Conservation (phyloP, 2,113 vertebrate genomes). For the Piprites chloris region DNA sequence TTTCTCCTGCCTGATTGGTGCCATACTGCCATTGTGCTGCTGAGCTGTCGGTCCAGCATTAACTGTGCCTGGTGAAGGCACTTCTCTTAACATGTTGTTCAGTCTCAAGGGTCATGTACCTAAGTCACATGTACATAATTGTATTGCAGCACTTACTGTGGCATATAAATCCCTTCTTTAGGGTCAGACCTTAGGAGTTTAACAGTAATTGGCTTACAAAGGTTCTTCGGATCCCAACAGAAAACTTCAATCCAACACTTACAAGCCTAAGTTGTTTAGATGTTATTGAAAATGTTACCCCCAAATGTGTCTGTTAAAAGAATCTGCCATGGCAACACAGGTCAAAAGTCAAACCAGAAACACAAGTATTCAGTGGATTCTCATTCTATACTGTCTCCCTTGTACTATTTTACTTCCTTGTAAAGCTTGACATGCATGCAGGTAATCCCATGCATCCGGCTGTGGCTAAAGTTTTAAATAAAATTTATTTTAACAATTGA, state of each 20-base stretch:
- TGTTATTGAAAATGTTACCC: not conserved
- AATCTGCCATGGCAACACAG: not conserved
- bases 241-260: not conserved
- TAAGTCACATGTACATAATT: not conserved
- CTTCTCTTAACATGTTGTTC: not conserved
- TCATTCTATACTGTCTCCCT: not conserved
- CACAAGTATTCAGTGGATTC: not conserved
- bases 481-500: not conserved
- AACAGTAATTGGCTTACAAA: not conserved
- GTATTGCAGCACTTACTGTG: not conserved
- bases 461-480: not conserved
- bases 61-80: rapidly evolving
- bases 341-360: not conserved
- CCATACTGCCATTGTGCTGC: not conserved
- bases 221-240: not conserved
- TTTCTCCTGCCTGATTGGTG: not conserved
- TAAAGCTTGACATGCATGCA: not conserved
- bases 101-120: not conserved
- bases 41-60: not conserved
- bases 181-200: not conserved
- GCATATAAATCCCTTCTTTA: not conserved
- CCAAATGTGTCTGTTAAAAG: not conserved
- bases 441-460: not conserved
- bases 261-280: not conserved
- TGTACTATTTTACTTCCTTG: not conserved